Conservation (phyloP, 2,113 vertebrate genomes). For the Stigmatopora argus region DNA sequence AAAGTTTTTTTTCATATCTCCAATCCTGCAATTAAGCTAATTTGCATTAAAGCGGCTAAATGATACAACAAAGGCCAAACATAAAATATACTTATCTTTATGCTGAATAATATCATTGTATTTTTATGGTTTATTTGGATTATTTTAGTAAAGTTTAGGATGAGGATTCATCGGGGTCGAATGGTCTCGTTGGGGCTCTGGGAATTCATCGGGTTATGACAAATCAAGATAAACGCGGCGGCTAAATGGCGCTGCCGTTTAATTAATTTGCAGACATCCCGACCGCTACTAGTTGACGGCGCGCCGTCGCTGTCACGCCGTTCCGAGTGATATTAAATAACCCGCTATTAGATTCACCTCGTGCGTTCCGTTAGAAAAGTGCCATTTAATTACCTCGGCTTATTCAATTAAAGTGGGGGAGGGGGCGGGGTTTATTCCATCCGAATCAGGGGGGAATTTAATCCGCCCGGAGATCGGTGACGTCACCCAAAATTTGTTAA, state of each 20-base stretch:
- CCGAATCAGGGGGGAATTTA: slow-evolving; percentile 88
- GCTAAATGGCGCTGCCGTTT: slow-evolving; percentile 99
- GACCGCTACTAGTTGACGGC: slow-evolving; percentile 95
- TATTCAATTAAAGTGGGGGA: slow-evolving; percentile 92
- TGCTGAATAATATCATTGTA: no score
- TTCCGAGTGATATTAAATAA: slow-evolving; percentile 99
- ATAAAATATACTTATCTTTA: no score
- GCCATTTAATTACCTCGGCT: slow-evolving; percentile 99
- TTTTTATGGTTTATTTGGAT: no score
- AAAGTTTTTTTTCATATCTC: no score
- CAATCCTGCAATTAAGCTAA: no score
- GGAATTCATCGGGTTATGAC: slow-evolving; percentile 99
- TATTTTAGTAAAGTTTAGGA: no score
- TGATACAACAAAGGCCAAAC: no score
- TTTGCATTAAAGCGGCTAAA: no score
- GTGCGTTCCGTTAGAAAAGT: slow-evolving; percentile 99
- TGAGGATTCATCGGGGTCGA: no score
- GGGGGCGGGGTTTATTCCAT: slow-evolving; percentile 64
- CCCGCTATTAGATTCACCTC: slow-evolving; percentile 99
- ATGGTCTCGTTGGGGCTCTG: slow-evolving; percentile 88
- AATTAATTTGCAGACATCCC: slow-evolving; percentile 99
- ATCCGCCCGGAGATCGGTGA: slow-evolving; percentile 67
- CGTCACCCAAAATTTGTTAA: slow-evolving; percentile 29
- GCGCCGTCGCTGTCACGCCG: slow-evolving; percentile 92
- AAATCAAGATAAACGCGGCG: slow-evolving; percentile 99